Percentiles rank a stretch among this genome's conserved stretches.
These are phyloP conservation scores for Hormaphis cornu DNA, from an alignment of 1,140 invertebrate genomes.

Conservation along the genomic window DNA sequence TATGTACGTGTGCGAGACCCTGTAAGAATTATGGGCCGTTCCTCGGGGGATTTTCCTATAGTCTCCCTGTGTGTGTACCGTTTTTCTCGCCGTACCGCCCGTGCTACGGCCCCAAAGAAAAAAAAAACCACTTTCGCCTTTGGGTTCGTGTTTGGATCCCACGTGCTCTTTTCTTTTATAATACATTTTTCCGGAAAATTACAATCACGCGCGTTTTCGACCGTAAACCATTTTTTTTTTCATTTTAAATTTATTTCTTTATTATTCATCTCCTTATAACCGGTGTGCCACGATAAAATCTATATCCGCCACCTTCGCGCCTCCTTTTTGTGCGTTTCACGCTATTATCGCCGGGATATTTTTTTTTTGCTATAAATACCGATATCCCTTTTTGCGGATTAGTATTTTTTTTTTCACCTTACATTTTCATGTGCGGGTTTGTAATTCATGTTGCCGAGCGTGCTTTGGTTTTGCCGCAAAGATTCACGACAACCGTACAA, in stretches of 20 bases:
- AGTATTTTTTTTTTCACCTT: neutral
- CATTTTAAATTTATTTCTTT: neutral
- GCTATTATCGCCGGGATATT: slow-evolving; percentile 14
- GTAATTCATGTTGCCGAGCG: slow-evolving; percentile 5
- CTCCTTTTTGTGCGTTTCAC: neutral
- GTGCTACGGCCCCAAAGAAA: neutral
- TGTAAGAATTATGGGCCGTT: slow-evolving; percentile 6
- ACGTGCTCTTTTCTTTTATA: neutral
- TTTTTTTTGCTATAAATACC: slow-evolving; percentile 17
- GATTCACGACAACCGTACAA: too few relatives aligned
- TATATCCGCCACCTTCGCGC: neutral
- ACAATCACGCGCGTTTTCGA: neutral
- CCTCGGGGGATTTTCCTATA: neutral
- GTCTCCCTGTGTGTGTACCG: neutral
- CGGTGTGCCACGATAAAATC: neutral
- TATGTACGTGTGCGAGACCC: slow-evolving; percentile 6
- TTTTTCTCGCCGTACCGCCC: neutral
- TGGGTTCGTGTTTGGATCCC: neutral
- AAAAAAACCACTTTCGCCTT: neutral
- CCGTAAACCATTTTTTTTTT: neutral
- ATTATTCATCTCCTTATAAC: neutral
- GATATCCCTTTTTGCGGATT: neutral
- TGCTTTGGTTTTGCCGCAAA: too few relatives aligned
- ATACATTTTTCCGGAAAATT: slow-evolving; percentile 15
- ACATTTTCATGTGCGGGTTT: slow-evolving; percentile 1